These are phyloP conservation scores for Oreochromis tanganicae DNA, from an alignment of 2,113 vertebrate species.

Conservation along the genomic window DNA sequence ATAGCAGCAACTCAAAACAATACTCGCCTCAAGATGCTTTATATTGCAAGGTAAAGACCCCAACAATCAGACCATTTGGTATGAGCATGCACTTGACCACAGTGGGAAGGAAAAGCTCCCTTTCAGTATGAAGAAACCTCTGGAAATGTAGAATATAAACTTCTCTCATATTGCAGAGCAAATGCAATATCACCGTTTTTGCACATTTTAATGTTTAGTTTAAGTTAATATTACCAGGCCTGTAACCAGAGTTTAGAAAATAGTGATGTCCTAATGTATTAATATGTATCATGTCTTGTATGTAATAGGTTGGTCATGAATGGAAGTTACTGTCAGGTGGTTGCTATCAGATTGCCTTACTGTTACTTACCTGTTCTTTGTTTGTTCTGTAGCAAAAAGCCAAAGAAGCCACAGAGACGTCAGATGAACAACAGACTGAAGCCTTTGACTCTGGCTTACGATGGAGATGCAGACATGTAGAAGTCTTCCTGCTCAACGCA, in stretches of 20 bases:
- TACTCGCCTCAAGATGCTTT: not conserved
- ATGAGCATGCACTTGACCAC: not conserved
- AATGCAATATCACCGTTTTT: rapidly evolving
- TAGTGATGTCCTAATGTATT: not conserved
- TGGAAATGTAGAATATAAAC: not conserved
- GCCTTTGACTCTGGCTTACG: conserved; percentile 96
- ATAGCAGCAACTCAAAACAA: not conserved
- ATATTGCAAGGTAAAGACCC: not conserved
- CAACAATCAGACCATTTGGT: not conserved
- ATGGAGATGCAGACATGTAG: conserved; percentile 97
- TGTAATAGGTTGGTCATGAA: not conserved
- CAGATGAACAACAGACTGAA: conserved; percentile 97
- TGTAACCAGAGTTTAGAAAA: not conserved
- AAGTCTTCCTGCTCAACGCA: not conserved
- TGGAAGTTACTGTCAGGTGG: not conserved
- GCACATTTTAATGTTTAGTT: not conserved
- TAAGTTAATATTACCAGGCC: not conserved
- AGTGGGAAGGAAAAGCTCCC: not conserved
- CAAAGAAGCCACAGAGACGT: conserved; percentile 96
- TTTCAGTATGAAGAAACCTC: not conserved
- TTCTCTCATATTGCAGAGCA: not conserved
- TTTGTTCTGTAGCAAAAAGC: conserved; percentile 85
- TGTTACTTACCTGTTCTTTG: not conserved
- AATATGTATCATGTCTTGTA: not conserved
- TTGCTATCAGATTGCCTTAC: not conserved